Evolutionary conservation across 2,888 invertebrate genomes (phyloP).

Genomic region (Cataglyphis livida): DNA sequence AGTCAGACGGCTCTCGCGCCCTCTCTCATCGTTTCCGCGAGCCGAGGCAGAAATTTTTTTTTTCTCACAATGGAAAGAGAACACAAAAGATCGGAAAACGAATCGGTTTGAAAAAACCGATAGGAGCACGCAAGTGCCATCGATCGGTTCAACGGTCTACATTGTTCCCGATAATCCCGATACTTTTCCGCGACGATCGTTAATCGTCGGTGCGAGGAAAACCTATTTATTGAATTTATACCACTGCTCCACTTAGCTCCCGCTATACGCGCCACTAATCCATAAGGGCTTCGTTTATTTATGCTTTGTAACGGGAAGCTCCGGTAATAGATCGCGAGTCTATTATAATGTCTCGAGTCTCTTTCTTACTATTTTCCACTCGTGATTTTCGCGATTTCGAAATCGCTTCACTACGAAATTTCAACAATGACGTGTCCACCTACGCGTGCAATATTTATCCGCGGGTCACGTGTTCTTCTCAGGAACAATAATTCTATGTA

Average conservation of each 20-base stretch:
- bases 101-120: conserved; percentile 1
- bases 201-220: conserved; percentile 33
- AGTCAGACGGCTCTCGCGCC: conserved; percentile 21
- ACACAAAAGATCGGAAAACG: neutral
- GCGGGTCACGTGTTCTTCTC: neutral
- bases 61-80: neutral
- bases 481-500: neutral
- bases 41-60: neutral
- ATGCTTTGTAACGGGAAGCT: neutral
- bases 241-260: conserved; percentile 49
- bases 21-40: conserved; percentile 17
- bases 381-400: no score
- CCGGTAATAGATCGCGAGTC: conserved; percentile 4
- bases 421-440: neutral
- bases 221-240: conserved; percentile 58
- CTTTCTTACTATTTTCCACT: neutral
- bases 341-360: neutral
- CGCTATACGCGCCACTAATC: conserved; percentile 18
- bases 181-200: neutral
- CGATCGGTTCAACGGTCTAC: conserved; percentile 30
- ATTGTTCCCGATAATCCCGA: neutral
- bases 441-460: neutral
- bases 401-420: neutral
- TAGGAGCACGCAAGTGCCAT: conserved; percentile 1
- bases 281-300: conserved; percentile 39